Conservation (phyloP, 30 jellyfish, hydroid and myxozoan genomes). For the Hydractinia echinata region DNA sequence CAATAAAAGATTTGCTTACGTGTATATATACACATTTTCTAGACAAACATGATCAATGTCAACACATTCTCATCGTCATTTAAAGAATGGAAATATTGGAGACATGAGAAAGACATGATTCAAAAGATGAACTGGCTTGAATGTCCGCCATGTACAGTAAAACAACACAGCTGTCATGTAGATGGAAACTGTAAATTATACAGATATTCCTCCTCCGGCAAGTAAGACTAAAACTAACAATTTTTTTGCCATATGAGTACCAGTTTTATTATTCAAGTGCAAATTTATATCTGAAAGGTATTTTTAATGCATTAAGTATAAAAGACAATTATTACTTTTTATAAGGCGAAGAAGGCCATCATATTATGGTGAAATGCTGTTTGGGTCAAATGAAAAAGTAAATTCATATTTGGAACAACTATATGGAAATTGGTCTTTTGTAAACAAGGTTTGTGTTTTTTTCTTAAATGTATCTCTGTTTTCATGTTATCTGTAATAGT, state of each 20-base stretch:
- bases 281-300: background rate
- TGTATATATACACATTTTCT: background rate
- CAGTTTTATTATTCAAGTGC: background rate
- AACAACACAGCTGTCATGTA: constrained; percentile 40
- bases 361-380: constrained; percentile 5
- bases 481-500: background rate
- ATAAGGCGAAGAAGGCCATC: constrained; percentile 8
- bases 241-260: background rate
- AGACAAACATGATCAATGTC: constrained; percentile 17
- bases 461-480: background rate
- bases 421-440: constrained; percentile 8
- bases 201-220: constrained; percentile 31
- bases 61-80: constrained; percentile 32
- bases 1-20: background rate
- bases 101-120: constrained; percentile 24
- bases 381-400: constrained; percentile 5
- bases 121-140: constrained; percentile 34
- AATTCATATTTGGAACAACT: background rate
- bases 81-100: constrained; percentile 52
- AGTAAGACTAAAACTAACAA: constrained; percentile 13
- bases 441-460: background rate
- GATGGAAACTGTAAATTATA: constrained; percentile 44
- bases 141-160: constrained; percentile 34
- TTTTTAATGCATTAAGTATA: background rate
- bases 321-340: background rate